phyloP scores from a whole-genome alignment of 2,888 invertebrate species.

The Gisinianus flammeolus region DNA sequence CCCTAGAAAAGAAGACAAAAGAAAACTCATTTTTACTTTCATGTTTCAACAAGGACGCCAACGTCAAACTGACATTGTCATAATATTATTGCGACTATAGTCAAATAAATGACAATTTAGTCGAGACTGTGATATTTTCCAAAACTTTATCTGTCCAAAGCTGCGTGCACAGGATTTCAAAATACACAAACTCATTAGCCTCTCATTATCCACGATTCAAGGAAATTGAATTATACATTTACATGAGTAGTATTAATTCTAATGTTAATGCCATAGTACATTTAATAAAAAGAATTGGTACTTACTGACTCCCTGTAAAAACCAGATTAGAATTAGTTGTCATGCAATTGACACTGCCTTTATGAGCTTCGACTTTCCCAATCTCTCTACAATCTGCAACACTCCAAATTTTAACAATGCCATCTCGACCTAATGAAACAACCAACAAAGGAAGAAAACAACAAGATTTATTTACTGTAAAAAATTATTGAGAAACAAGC shows the following conservation, averaged over 20 bases:
- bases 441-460: neutral
- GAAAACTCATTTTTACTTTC: neutral
- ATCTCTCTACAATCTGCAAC: conserved; percentile 34
- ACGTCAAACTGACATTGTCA: conserved; percentile 49
- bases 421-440: too few relatives aligned
- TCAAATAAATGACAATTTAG: conserved; percentile 35
- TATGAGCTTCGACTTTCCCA: conserved; percentile 39
- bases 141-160: conserved; percentile 44
- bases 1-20: conserved; percentile 16
- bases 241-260: neutral
- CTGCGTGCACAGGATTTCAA: conserved; percentile 37
- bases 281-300: conserved; percentile 6
- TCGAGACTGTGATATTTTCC: conserved; percentile 38
- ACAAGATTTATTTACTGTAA: too few relatives aligned
- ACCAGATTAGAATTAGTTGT: conserved; percentile 40
- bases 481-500: too few relatives aligned
- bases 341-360: conserved; percentile 41
- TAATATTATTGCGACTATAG: conserved; percentile 39
- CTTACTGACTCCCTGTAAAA: conserved; percentile 48
- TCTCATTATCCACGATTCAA: too few relatives aligned
- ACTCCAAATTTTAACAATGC: conserved; percentile 54
- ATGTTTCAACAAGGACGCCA: conserved; percentile 15
- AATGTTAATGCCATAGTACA: neutral
- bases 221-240: neutral
- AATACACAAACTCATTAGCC: neutral